Base-by-base conservation (phyloP, 2,888 invertebrate genomes). In the Eilema griseolum region DNA sequence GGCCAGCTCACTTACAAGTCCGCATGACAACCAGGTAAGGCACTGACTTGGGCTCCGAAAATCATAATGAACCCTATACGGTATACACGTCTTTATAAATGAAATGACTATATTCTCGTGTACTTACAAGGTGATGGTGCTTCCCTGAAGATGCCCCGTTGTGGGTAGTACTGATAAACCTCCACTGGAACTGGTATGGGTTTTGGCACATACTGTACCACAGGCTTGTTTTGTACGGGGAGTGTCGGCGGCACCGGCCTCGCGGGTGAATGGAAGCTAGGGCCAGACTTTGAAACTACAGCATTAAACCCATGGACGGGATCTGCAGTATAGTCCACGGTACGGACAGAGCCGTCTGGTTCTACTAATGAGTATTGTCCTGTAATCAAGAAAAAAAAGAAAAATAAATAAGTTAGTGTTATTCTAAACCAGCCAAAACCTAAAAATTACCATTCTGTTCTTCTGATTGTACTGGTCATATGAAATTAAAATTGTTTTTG, bases 321-420 rank as follows among this genome's bases (percentile, higher is more conserved):
- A 74, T 96, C 96, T 0, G 96, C 96, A 26, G 96, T 96, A 86
- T 96, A 96, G 86, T 96, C 95, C 20, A 96, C 96, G 2, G 95
- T 95, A 4, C 96, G 90, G 2, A 96, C 89, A 3, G 95, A 95
- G 57, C 96, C 96, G 65, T 96, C 96, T 0, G 96, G 96, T 74
- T 96, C 96, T 12, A 96, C 95, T 28, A 96, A 80, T 0, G 95
- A 95, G 75, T 96, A 96, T 86, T 95, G 95, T 23, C 95, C 95
- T 95, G 91, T 3, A 93, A 91, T 10, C 20, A 23, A 52, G 52
- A 56, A 64, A 20, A 10, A 52, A 8, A 16, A 16, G 33, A 8
- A 33, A 8, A 33, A 5, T n/a, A 1, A 41, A 16, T 0, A 41
- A 16, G 16, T 46, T 2, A 46, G 16, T 46, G 46, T 20, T 16